Evolutionary conservation across 2,797 vertebrate species (phyloP), one percentile per base, ranked within the genome.

Genomic region (Gymnoscopelus braueri): DNA sequence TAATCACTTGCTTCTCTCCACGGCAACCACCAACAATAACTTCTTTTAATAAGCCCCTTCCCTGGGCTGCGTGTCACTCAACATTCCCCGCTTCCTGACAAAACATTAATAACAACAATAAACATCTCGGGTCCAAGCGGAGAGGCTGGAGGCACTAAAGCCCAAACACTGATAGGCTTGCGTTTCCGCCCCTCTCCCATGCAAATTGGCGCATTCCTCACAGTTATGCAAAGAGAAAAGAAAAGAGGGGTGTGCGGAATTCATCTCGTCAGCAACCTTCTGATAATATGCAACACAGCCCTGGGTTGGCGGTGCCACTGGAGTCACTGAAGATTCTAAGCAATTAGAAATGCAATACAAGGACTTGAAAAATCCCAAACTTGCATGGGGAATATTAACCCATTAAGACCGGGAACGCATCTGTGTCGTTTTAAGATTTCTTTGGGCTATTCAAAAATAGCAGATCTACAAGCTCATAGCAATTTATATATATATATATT

Each of bases 81-180:
- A 83, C 74, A 69, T 47, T 67, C 64, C 83, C 68, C 19, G 69
- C 84, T 82, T 84, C 82, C 87, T 82, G 88, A 80, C 88, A 86
- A 90, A 90, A 90, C 81, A 91, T 91, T 87, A 92, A 92, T 88
- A 89, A 91, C 79, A 88, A 87, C 84, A 87, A 86, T 81, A 86
- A 89, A 87, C 84, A 84, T 84, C 84, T 83, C 77, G 74, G 80
- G 75, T 68, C 65, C n/a, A 57, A 62, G 39, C 51, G 14, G 26
- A 19, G 39, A 44, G 74, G 56, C 68, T 35, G 12, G 62, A 66
- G 77, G 68, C 75, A 68, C 71, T 63, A 75, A 80, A 83, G 78
- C 35, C 0, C 59, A 83, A 86, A 80, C 75, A 52, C 50, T 63
- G 60, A 84, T 63, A 52, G 51, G 67, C 61, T 19, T 71, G 69